phyloP scores from a whole-genome alignment of 1,140 invertebrate genomes.

The Brachionus rubens region DNA sequence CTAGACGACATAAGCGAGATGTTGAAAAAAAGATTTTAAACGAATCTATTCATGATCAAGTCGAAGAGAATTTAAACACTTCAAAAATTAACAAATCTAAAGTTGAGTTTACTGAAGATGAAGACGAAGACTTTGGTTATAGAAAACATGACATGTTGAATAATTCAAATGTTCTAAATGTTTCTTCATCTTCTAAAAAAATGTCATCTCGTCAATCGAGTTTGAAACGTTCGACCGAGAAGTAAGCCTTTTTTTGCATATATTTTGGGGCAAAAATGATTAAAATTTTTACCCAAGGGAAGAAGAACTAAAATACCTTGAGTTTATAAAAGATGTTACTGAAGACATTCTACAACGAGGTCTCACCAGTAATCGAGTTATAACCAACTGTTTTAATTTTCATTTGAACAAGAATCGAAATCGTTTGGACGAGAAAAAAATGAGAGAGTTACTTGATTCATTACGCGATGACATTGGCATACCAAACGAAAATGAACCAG shows the following conservation, averaged over 20 bases:
- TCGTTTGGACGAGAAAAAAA: constrained; percentile 32
- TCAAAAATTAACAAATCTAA: not conserved
- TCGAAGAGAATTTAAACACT: not conserved
- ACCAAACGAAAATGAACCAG: not conserved
- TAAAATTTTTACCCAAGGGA: not conserved
- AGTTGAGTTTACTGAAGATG: too few relatives aligned
- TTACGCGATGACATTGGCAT: constrained; percentile 14
- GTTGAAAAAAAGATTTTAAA: not conserved
- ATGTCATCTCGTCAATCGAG: not conserved
- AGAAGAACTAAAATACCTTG: constrained; percentile 34
- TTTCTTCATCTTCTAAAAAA: not conserved
- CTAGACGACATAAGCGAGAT: constrained; percentile 3
- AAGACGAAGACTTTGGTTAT: not conserved
- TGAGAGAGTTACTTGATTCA: not conserved
- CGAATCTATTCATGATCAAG: not conserved
- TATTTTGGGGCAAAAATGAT: not conserved
- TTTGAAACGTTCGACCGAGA: not conserved
- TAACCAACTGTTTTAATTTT: constrained; percentile 38
- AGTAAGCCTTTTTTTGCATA: not conserved
- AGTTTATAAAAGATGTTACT: constrained; percentile 42
- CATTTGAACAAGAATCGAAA: constrained; percentile 26
- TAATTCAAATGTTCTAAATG: not conserved
- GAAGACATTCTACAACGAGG: constrained; percentile 8
- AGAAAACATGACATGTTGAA: not conserved
- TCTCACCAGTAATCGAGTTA: constrained; percentile 27